Base-by-base conservation (phyloP, 1,140 invertebrate genomes). In the Drosophila burlai region DNA sequence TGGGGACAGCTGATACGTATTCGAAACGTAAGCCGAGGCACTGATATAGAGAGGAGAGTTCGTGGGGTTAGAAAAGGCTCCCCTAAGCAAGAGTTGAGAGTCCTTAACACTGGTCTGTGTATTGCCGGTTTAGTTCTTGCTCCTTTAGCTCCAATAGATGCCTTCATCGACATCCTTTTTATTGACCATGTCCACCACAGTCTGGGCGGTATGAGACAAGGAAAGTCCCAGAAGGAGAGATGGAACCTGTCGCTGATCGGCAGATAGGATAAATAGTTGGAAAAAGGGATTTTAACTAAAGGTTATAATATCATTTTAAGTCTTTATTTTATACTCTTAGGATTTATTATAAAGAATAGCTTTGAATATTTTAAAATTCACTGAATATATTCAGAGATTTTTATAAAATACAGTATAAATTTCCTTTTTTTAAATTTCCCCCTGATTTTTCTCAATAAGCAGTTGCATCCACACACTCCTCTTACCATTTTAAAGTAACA, bases 1-100 rank as follows among this genome's bases (percentile, higher is more conserved):
- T 81, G 62, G 80, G 71, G 52, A 24, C 80, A 63, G 49, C 58
- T 63, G 85, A 78, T 78, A 76, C 80, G 72, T 76, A 80, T 86
- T 67, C 67, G 85, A 76, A 90, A 81, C 78, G 85, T 80, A 89
- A 79, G 81, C 77, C 81, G 80, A 57, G 57, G 54, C 77, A 64
- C 47, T 62, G 78, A 72, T 42, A 65, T 64, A 64, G 62, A 57
- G 61, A 45, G 63, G 13, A 59, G 26, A 60, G 9, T 3, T 38
- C 36, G 36, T 4, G 36, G 36, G 36, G 36, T 38, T 38, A 13
- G 4, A 38, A 13, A 13, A 38, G 36, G 21, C 26, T 10, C 15
- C 9, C 9, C 3, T 36, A 11, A 36, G 21, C 8, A 8, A 26
- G 9, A 45, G 42, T 10, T 2, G n/a, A 45, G 42, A 10, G 42